Conservation (phyloP, 2,888 invertebrate genomes). For the Amphimallon solstitiale region DNA sequence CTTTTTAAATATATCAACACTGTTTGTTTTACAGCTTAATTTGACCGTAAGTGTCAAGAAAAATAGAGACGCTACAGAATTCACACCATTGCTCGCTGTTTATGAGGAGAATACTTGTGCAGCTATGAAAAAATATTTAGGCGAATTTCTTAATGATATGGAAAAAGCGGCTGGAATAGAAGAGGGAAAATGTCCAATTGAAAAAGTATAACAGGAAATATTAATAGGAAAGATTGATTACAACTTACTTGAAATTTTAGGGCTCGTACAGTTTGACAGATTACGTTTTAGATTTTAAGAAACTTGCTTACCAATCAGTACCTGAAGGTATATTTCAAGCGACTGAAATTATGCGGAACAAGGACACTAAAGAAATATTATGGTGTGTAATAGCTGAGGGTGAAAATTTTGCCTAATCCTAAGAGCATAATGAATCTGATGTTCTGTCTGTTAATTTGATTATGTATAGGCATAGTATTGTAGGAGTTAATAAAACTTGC, state of each 20-base stretch:
- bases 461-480: too few species aligned
- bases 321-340: slow-evolving; percentile 32
- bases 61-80: slow-evolving; percentile 23
- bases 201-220: slow-evolving; percentile 25
- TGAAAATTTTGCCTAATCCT: slow-evolving; percentile 26
- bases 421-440: too few species aligned
- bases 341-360: slow-evolving; percentile 5
- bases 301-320: slow-evolving; percentile 27
- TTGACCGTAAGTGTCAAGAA: slow-evolving; percentile 30
- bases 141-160: slow-evolving; percentile 36
- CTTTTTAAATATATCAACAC: background rate
- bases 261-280: slow-evolving; percentile 37
- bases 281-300: slow-evolving; percentile 32
- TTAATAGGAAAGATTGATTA: slow-evolving; percentile 2
- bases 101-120: slow-evolving; percentile 36
- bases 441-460: too few species aligned
- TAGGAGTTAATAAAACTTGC: too few species aligned
- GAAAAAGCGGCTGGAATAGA: slow-evolving; percentile 35
- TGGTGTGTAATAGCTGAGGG: slow-evolving; percentile 28
- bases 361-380: slow-evolving; percentile 31
- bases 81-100: slow-evolving; percentile 15
- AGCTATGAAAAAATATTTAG: slow-evolving; percentile 39
- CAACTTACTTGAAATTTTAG: slow-evolving; percentile 21
- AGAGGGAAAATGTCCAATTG: slow-evolving; percentile 39
- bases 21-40: slow-evolving; percentile 22